Percentiles rank a stretch among this genome's conserved stretches.
Conservation (phyloP, 2,113 vertebrate genomes). For the Gallinago paraguaiae region DNA sequence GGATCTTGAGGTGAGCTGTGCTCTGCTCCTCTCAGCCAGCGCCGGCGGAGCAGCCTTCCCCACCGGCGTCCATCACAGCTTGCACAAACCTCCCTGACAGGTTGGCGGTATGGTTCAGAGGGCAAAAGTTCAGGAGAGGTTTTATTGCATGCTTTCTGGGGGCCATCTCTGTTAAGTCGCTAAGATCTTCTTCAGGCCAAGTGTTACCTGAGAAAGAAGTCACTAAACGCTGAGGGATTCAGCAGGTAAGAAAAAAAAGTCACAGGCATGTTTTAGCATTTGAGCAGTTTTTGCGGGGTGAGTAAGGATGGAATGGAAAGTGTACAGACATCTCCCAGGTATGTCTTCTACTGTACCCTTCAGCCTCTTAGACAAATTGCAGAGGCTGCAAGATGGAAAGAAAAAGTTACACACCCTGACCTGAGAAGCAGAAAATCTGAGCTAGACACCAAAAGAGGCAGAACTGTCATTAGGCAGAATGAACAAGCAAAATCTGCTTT, state of each 20-base stretch:
- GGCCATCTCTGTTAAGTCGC: conserved; percentile 6
- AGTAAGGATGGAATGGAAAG: not conserved
- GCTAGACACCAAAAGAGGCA: not conserved
- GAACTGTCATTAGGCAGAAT: not conserved
- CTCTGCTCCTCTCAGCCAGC: not conserved
- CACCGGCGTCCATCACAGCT: not conserved
- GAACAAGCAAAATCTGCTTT: conserved; percentile 14
- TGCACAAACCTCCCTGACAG: conserved; percentile 59
- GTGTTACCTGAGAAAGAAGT: conserved; percentile 32
- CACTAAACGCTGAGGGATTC: conserved; percentile 5
- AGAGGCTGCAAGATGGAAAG: not conserved
- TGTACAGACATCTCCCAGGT: not conserved
- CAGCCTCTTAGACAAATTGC: not conserved
- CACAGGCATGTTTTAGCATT: not conserved
- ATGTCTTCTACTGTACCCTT: not conserved
- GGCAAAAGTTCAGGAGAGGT: conserved; percentile 65
- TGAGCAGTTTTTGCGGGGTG: not conserved
- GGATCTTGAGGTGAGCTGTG: fast-evolving
- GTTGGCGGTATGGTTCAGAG: not conserved
- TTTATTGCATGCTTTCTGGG: conserved; percentile 43
- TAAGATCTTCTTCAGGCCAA: conserved; percentile 18
- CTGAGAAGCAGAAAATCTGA: not conserved
- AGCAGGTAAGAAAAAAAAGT: not conserved
- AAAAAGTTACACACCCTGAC: not conserved
- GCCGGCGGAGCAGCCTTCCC: fast-evolving